phyloP scores from a whole-genome alignment of 2,797 vertebrate species.

The Kryptopterus vitreolus region DNA sequence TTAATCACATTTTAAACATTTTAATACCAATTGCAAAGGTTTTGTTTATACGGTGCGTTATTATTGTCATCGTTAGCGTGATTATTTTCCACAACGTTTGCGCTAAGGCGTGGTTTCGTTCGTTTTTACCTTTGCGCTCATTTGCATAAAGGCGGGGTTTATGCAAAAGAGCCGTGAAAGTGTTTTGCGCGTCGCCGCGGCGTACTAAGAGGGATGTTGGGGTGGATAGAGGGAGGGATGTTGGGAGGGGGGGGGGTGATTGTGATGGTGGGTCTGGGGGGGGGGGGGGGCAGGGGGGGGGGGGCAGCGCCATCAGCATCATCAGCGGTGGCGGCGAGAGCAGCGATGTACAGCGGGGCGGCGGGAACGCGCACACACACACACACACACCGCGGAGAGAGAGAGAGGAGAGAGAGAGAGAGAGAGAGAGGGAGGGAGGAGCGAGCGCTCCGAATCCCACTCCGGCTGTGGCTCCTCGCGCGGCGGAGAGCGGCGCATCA shows the following conservation, averaged over 20 bases:
- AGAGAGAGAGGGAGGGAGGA: conserved; percentile 61
- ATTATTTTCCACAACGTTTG: neutral
- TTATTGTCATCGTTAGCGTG: neutral
- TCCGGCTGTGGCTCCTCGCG: conserved; percentile 50
- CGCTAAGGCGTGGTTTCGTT: neutral
- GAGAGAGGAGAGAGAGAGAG: conserved; percentile 55
- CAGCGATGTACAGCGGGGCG: conserved; percentile 58
- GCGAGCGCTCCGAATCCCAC: conserved; percentile 65
- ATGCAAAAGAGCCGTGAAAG: too few relatives aligned
- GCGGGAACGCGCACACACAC: conserved; percentile 48
- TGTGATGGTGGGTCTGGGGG: too few relatives aligned
- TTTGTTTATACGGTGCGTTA: neutral
- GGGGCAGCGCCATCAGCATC: conserved; percentile 16
- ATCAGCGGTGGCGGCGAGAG: conserved; percentile 12
- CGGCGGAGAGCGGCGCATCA: conserved; percentile 34
- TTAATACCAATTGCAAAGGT: too few relatives aligned
- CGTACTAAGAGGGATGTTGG: too few relatives aligned
- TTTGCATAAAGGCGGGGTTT: conserved; percentile 14
- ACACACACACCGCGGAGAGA: conserved; percentile 33
- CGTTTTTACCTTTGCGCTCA: neutral
- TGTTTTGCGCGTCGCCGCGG: neutral
- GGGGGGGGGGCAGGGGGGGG: neutral
- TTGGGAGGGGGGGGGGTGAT: too few relatives aligned
- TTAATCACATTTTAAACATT: too few relatives aligned
- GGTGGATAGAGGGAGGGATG: too few relatives aligned